Evolutionary conservation across 2,888 invertebrate genomes (phyloP), one percentile per base, ranked within the genome.

Genomic region (Platynereis dumerilii): DNA sequence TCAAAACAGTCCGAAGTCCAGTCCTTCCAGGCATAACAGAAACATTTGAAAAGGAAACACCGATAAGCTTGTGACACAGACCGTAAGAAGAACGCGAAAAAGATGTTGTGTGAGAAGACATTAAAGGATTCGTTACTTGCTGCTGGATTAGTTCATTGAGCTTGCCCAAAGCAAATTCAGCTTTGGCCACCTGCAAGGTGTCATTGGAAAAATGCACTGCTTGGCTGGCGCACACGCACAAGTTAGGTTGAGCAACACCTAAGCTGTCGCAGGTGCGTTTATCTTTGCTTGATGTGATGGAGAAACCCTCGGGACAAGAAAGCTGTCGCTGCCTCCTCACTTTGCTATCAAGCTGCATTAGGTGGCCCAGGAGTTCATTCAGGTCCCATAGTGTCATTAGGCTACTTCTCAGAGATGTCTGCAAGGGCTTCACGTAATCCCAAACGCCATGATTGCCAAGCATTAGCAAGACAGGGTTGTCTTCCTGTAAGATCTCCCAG

Each of bases 171-270:
- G 48, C 48, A n/a, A 48, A 48, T n/a, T 48, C 48, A 20, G 48
- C 48, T n/a, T 48, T 48, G 22, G 48, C 48, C 7, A 48, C 48
- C 48, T 48, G 48, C 22, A 48, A 22, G 5, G 48, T 20, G n/a
- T 48, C 48, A n/a, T 48, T 48, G n/a, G 3, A 10, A n/a, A 48
- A 48, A 3, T 22, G 5, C 7, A 48, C 48, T 22, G n/a, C n/a
- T 22, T 48, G 20, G 48, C n/a, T 3, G n/a, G 7, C 7, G 48
- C 48, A 48, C 20, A 48, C 22, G 22, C 48, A 48, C 17, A 48
- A 22, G 48, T 48, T 48, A 48, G 48, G 48, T n/a, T 48, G 48
- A 7, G 48, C n/a, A 5, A 48, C 48, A n/a, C 48, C 48, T n/a
- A 48, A 7, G 20, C 20, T 20, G 48, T 22, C 20, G 17, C 48